These are phyloP conservation scores for Sprattus sprattus DNA, from an alignment of 2,113 vertebrate genomes.

Conservation along the genomic window DNA sequence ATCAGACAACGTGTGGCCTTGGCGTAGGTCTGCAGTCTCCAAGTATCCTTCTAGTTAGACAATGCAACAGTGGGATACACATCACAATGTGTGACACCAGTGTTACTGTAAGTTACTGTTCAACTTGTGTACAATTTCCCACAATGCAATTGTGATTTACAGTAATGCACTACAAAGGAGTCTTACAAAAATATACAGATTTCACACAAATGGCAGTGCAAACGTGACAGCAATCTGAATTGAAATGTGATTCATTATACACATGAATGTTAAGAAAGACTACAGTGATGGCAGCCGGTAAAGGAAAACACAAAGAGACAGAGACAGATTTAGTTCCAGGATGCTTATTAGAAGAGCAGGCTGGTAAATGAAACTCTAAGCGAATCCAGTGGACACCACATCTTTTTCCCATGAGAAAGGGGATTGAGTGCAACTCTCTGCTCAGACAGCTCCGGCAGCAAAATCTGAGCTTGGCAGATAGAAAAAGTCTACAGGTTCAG, in stretches of 20 bases:
- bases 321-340: not conserved
- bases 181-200: too few species aligned
- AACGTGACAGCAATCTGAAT: not conserved
- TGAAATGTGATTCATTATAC: not conserved
- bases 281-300: not conserved
- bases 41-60: too few species aligned
- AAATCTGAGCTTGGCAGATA: constrained; percentile 4
- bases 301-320: too few species aligned
- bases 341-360: constrained; percentile 1
- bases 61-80: too few species aligned
- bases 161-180: too few species aligned
- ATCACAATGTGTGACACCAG: too few species aligned
- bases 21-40: too few species aligned
- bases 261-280: not conserved
- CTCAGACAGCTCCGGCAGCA: not conserved
- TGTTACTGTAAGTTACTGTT: too few species aligned
- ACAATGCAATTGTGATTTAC: too few species aligned
- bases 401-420: not conserved
- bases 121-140: too few species aligned
- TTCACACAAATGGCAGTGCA: too few species aligned
- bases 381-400: not conserved
- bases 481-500: not conserved
- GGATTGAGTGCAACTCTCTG: not conserved
- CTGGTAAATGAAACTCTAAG: not conserved
- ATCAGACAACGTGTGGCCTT: too few species aligned